These are phyloP conservation scores for Orchestes rusci DNA, from an alignment of 2,888 invertebrate species.

Conservation along the genomic window DNA sequence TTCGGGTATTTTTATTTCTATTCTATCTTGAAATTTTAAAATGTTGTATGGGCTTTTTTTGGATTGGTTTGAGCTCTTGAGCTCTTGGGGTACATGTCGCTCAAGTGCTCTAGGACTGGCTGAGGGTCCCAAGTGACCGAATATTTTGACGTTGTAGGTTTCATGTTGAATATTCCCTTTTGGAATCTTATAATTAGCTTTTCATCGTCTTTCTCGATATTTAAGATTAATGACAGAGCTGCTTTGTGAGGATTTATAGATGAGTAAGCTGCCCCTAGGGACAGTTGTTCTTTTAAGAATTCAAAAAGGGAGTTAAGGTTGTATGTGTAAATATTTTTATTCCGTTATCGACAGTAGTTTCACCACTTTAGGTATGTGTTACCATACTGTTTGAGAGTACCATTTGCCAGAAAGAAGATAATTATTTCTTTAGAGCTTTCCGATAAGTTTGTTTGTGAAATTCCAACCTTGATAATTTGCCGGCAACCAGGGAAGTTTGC, in stretches of 20 bases:
- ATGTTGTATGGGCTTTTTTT: too few species aligned
- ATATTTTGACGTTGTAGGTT: slow-evolving; percentile 27
- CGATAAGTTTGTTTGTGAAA: slow-evolving; percentile 13
- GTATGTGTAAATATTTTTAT: not conserved
- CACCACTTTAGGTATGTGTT: slow-evolving; percentile 25
- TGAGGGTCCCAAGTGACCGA: slow-evolving; percentile 30
- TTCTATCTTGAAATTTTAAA: too few species aligned
- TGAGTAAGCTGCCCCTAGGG: slow-evolving; percentile 10
- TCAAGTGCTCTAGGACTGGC: too few species aligned
- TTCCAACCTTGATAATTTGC: slow-evolving; percentile 13
- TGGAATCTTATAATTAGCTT: slow-evolving; percentile 26
- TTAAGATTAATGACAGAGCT: slow-evolving; percentile 6
- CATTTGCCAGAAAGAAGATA: slow-evolving; percentile 22
- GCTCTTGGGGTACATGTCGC: too few species aligned
- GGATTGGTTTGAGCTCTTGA: too few species aligned
- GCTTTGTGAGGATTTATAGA: too few species aligned
- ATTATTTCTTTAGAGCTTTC: slow-evolving; percentile 20
- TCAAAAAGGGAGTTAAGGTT: slow-evolving; percentile 5
- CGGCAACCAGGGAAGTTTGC: too few species aligned
- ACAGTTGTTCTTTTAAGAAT: slow-evolving; percentile 5
- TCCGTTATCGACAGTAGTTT: slow-evolving; percentile 19
- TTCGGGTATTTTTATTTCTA: too few species aligned
- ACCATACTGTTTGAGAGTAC: slow-evolving; percentile 27
- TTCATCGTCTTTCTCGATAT: slow-evolving; percentile 20
- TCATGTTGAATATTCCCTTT: slow-evolving; percentile 26